Evolutionary conservation across 2,797 vertebrate species (phyloP), one percentile per base, ranked within the genome.

Genomic region (Enteromius argenteus): DNA sequence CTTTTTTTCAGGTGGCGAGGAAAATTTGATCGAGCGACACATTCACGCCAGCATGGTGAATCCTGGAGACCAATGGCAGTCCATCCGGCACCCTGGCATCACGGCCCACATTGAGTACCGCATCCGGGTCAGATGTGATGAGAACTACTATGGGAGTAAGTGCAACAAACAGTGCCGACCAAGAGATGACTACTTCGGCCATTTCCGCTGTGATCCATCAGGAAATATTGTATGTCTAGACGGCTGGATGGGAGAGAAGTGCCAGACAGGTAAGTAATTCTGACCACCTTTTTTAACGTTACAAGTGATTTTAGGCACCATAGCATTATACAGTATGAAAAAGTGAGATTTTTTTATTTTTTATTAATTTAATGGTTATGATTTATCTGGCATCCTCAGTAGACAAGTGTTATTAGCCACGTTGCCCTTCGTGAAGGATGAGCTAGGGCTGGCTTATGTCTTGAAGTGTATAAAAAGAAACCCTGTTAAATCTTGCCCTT

Each of bases 131-230:
- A 96, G 95, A 35, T 99, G 98, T 1, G 95, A 97, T 0, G 96
- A 98, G 51, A 96, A 99, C 91, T 99, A 99, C 93, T 99, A 98
- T 72, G 96, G 98, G 80, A 93, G 92, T 83, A 96, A 96, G 90
- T 99, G 98, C 94, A 99, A 98, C 91, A 96, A 97, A 89, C 96
- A 98, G 89, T 99, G 98, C 66, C 95, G 96, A 13, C 98, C 98
- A 0, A 96, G 97, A 0, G 91, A 97, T 4, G 97, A 99, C 92
- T 99, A 99, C 90, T 98, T 99, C 0, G 98, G 98, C 32, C 98
- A 99, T 93, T 98, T 97, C 66, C 95, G 96, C 0, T 99, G 98
- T 3, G 98, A 99, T 86, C 93, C 95, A 67, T 96, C 96, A 0
- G 98, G 98, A 80, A 96, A 97, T 86, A 96, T 95, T 89, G 95